A percentile compares a stretch with the other conserved stretches of the same genome.
Conservation (phyloP, 2,797 vertebrate genomes). For the Malacoraja senta region DNA sequence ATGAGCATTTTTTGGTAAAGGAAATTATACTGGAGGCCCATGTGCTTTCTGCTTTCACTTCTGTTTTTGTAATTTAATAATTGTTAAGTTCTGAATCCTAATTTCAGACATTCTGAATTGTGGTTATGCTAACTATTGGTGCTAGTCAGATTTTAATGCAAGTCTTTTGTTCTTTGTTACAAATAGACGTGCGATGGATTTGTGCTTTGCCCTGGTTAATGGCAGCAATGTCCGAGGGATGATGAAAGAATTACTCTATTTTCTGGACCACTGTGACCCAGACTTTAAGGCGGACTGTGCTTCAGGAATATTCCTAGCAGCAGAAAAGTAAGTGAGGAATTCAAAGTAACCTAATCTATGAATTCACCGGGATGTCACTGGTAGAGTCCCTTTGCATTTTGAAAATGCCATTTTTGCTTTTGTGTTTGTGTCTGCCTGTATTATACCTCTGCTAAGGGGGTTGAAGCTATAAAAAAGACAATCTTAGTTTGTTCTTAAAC, state of each 20-base stretch:
- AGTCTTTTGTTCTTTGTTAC: background rate
- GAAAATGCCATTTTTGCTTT: background rate
- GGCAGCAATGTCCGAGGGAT: conserved; percentile 39
- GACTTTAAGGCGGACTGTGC: conserved; percentile 40
- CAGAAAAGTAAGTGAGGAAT: conserved; percentile 38
- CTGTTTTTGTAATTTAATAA: background rate
- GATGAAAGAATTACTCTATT: conserved; percentile 40
- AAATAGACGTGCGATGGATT: conserved; percentile 38
- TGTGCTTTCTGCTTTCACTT: background rate
- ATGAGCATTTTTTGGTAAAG: background rate
- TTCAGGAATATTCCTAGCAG: conserved; percentile 38
- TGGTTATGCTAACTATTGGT: background rate
- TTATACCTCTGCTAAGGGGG: background rate
- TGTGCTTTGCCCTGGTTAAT: conserved; percentile 40
- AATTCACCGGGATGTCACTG: background rate
- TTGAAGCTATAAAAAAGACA: background rate
- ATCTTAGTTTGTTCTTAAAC: background rate
- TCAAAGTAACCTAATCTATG: background rate
- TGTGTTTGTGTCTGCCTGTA: background rate
- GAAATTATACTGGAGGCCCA: background rate
- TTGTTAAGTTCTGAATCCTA: background rate
- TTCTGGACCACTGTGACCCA: conserved; percentile 38
- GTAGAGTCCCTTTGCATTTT: background rate
- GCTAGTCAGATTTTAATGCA: background rate
- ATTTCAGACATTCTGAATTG: background rate